Percentiles rank a stretch among this genome's conserved stretches.
Conservation (phyloP, 2,888 invertebrate species). For the Podabrus alpinus region DNA sequence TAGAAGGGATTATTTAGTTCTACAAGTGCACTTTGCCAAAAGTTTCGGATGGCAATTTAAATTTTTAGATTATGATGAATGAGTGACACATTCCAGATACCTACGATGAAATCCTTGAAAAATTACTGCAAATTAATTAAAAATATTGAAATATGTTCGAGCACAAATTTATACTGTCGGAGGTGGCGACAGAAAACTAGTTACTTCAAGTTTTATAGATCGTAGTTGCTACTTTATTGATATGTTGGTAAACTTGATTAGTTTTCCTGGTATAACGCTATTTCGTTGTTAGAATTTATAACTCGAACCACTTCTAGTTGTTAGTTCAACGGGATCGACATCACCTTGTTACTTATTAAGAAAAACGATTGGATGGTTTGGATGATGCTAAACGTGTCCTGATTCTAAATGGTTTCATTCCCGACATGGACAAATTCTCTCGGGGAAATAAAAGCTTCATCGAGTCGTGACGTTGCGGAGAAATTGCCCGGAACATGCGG, state of each 20-base stretch:
- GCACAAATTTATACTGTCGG: background rate
- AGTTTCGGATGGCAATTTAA: background rate
- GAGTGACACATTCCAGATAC: background rate
- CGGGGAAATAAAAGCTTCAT: constrained; percentile 56
- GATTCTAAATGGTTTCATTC: constrained; percentile 51
- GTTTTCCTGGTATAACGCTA: background rate
- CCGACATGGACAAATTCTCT: constrained; percentile 48
- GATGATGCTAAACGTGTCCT: constrained; percentile 52
- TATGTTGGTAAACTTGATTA: background rate
- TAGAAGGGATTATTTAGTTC: background rate
- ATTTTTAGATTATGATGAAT: background rate
- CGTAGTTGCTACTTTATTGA: constrained; percentile 1
- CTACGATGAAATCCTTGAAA: background rate
- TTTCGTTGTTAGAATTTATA: constrained; percentile 14
- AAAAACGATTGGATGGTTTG: constrained; percentile 36
- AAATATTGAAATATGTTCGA: background rate
- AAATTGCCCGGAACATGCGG: constrained; percentile 54
- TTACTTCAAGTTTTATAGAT: background rate
- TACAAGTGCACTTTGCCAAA: background rate
- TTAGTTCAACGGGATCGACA: constrained; percentile 9
- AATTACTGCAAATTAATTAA: background rate
- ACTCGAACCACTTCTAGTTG: constrained; percentile 1
- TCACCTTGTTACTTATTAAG: constrained; percentile 30
- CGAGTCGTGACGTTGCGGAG: constrained; percentile 47
- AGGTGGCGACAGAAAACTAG: background rate